phyloP scores from a whole-genome alignment of 1,140 invertebrate genomes.

The Drosophila bocki region DNA sequence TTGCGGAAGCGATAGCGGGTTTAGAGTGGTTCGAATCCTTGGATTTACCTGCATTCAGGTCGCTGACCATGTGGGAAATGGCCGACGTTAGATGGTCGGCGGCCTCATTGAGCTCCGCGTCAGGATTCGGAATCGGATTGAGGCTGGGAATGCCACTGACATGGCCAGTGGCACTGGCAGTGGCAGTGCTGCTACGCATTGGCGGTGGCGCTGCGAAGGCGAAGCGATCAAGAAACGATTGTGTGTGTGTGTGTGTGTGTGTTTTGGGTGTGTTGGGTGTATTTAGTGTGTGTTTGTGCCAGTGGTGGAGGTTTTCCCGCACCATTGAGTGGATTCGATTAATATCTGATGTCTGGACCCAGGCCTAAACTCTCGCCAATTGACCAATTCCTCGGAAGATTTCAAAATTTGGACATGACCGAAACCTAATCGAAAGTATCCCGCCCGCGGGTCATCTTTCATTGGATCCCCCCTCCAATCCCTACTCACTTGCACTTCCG shows the following conservation, averaged over 20 bases:
- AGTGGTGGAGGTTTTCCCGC: slow-evolving; percentile 22
- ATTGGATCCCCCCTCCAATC: not conserved
- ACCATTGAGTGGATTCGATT: slow-evolving; percentile 42
- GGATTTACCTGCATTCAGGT: slow-evolving; percentile 94
- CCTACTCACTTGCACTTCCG: slow-evolving; percentile 83
- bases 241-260: slow-evolving; percentile 34
- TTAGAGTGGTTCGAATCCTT: slow-evolving; percentile 17
- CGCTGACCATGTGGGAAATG: slow-evolving; percentile 97
- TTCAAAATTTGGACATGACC: slow-evolving; percentile 35
- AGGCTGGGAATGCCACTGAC: slow-evolving; percentile 50
- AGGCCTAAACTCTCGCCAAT: slow-evolving; percentile 28
- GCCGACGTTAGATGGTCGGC: slow-evolving; percentile 98
- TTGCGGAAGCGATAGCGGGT: slow-evolving; percentile 30
- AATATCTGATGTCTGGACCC: slow-evolving; percentile 36
- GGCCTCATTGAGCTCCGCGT: slow-evolving; percentile 88
- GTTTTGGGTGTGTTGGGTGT: slow-evolving; percentile 9
- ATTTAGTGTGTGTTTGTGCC: slow-evolving; percentile 28
- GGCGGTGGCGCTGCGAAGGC: slow-evolving; percentile 73
- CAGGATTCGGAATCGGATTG: slow-evolving; percentile 44
- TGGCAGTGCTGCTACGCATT: slow-evolving; percentile 53
- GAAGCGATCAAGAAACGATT: slow-evolving; percentile 61
- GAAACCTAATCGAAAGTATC: slow-evolving; percentile 25
- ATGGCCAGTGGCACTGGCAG: slow-evolving; percentile 60
- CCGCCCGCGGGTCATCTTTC: not conserved
- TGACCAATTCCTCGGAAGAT: slow-evolving; percentile 25